phyloP scores from a whole-genome alignment of 2,888 invertebrate species.

The Brachycybe producta region DNA sequence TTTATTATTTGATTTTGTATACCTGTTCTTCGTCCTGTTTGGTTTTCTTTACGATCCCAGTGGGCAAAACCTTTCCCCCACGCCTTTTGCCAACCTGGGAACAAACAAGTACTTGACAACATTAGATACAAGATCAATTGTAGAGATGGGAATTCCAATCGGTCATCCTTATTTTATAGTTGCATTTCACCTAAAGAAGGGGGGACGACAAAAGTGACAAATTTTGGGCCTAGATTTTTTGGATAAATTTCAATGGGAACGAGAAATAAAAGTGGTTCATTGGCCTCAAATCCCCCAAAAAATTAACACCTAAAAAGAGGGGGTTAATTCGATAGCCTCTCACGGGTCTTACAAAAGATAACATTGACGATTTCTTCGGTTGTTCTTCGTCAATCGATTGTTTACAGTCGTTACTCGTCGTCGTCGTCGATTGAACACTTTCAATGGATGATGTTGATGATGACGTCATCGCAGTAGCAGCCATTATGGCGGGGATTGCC shows the following conservation, averaged over 20 bases:
- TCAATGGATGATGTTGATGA: background rate
- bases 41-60: constrained; percentile 75
- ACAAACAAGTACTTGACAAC: constrained; percentile 20
- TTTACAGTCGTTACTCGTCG: background rate
- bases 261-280: background rate
- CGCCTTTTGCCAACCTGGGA: constrained; percentile 62
- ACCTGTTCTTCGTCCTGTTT: constrained; percentile 36
- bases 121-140: constrained; percentile 16
- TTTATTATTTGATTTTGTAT: no score
- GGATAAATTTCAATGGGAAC: background rate
- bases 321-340: background rate
- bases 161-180: background rate
- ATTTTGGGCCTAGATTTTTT: no score
- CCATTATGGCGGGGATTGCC: background rate
- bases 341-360: constrained; percentile 19
- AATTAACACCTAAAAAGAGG: background rate
- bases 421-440: background rate
- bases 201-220: no score
- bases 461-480: background rate
- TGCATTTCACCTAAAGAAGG: background rate
- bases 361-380: constrained; percentile 15
- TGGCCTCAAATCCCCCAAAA: background rate
- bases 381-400: constrained; percentile 1
- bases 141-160: background rate
- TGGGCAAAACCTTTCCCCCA: constrained; percentile 74